Evolutionary conservation across 2,113 vertebrate species (phyloP).

Genomic region (Myodes glareolus): DNA sequence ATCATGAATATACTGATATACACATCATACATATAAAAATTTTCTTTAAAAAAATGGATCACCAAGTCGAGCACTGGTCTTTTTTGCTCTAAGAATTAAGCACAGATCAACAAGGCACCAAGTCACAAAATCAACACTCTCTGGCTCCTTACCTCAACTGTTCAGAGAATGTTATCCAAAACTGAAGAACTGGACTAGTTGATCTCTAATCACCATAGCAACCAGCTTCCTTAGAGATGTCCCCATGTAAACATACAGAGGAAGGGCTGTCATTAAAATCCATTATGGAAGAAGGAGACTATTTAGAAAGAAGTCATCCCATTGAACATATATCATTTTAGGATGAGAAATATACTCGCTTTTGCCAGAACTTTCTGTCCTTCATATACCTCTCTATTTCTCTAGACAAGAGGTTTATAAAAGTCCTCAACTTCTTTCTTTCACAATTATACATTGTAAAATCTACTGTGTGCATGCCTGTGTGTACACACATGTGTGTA

Average conservation of each 20-base stretch:
- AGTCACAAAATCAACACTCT: neutral
- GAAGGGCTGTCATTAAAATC: slow-evolving; percentile 46
- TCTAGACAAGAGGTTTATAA: neutral
- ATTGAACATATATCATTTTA: slow-evolving; percentile 25
- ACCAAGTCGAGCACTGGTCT: neutral
- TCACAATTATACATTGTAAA: slow-evolving; percentile 9
- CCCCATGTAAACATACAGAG: neutral
- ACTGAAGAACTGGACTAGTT: neutral
- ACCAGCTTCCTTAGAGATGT: neutral
- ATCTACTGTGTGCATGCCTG: neutral
- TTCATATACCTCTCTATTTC: neutral
- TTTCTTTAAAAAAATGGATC: slow-evolving; percentile 27
- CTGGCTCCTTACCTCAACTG: neutral
- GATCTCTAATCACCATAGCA: slow-evolving; percentile 27
- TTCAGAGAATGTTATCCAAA: neutral
- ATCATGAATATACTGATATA: neutral
- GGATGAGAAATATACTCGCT: slow-evolving; percentile 2
- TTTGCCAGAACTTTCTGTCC: slow-evolving; percentile 55
- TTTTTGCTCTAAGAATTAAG: slow-evolving; percentile 13
- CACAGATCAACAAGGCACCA: slow-evolving; percentile 19
- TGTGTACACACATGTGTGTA: neutral
- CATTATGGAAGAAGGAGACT: neutral
- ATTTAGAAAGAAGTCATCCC: neutral
- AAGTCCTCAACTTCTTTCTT: neutral
- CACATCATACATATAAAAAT: neutral